Base-by-base conservation (phyloP, 2,797 vertebrate species). In the Glyptemys insculpta region DNA sequence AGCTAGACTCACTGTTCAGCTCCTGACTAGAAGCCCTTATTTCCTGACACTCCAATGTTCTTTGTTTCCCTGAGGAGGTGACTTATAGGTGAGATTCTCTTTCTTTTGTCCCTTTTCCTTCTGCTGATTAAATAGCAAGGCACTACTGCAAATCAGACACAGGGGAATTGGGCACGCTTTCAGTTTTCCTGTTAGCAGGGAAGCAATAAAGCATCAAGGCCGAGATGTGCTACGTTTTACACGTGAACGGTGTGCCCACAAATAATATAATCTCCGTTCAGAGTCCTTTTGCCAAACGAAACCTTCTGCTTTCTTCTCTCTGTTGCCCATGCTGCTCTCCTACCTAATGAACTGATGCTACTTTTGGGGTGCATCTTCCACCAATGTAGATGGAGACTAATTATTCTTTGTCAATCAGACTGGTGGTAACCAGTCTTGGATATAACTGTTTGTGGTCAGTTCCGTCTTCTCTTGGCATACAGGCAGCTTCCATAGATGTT, bases 71-170 rank as follows among this genome's bases (percentile, higher is more conserved):
- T 6, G 16, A 37, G 18, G 4, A n/a, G 37, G 68, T 50, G 72
- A 57, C 41, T 27, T 12, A 44, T 5, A 19, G 37, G 16, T 81
- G 29, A 62, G 44, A 52, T 74, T 78, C n/a, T n/a, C 44, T 44
- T 50, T 41, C 47, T 86, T 82, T 25, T 53, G 47, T 91, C 27
- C 18, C 6, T 23, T 72, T 95, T n/a, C n/a, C 47, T 93, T 89
- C n/a, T 89, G 59, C 68, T 85, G 41, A 84, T 89, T 89, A 83
- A 86, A 16, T 79, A 95, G 27, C 1, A 12, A 83, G 85, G 49
- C 68, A 78, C 9, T 0, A 1, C 76, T 85, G 93, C n/a, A 72
- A 79, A 0, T 78, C 31, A 81, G 86, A 80, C 29, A 8, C 25
- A 68, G 50, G 54, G 27, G 37, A 86, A 88, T 3, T 5, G 23